Evolutionary conservation across 2,888 invertebrate genomes (phyloP), one percentile per base, ranked within the genome.

Genomic region (Gnatocerus cornutus): DNA sequence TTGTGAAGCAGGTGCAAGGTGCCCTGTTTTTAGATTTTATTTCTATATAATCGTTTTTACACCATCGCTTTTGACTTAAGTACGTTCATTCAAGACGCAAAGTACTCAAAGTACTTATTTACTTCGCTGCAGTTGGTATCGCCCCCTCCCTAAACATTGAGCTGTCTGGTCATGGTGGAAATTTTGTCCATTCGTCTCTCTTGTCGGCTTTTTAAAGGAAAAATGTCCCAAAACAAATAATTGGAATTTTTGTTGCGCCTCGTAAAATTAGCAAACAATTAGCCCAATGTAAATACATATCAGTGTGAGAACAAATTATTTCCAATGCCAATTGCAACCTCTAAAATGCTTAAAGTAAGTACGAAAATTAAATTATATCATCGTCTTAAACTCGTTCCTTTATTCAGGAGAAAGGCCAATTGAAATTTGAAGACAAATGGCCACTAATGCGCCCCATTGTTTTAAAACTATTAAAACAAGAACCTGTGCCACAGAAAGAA

Each of bases 371-470:
- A 13, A 7, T 37, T 33, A 6, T 29, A 29, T 4, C 29, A 4
- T 29, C 29, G 4, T 29, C 29, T 29, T 29, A 33, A 7, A 7
- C n/a, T 7, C 21, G 21, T 4, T 21, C 21, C 1, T 41, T 41
- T 41, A 41, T 12, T 21, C 33, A 92, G 92, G 93, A 93, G 85
- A 93, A 92, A 86, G 93, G 92, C 75, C 93, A 93, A 85, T 89
- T 93, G 77, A 90, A 90, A 78, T 98, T 98, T 85, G 97, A 98
- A 85, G 96, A 97, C 82, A 95, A 97, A 90, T 99, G 99, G 99
- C 96, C 96, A 65, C 89, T 90, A 77, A 98, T 98, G 93, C 90
- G 96, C 75, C 95, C 96, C 8, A 96, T 96, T 78, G 97, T 99
- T 66, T 87, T 97, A 73, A 97, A 98, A 85, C 88, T 99, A 71